Evolutionary conservation across 2,113 vertebrate genomes (phyloP), one percentile per base, ranked within the genome.

Genomic region (Chaenocephalus aceratus): DNA sequence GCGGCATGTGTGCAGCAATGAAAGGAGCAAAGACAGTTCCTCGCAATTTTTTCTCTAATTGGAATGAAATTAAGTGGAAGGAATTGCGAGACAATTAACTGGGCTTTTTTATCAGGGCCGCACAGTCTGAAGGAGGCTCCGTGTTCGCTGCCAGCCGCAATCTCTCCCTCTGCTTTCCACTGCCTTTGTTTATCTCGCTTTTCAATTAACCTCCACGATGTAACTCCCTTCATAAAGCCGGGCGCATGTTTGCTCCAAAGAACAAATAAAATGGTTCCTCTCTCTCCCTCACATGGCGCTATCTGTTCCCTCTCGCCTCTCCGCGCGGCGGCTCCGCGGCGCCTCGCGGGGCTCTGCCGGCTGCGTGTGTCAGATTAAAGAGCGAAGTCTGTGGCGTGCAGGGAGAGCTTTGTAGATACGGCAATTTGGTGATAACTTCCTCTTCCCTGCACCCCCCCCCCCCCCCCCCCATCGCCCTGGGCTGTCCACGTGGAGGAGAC

Each of bases 131-230:
- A 95, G 93, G 90, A 91, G 91, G 88, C 95, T 95, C 94, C 91
- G 86, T 90, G 87, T 89, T 71, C 82, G 88, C 93, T 96, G 95
- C 93, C 91, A 95, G 93, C 93, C 83, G 84, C 95, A 97, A 96
- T 96, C 92, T 96, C 93, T 96, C 94, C 93, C 80, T 92, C 94
- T 84, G 93, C 93, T 92, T 93, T 86, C 78, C 86, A 79, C 88
- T 79, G 83, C 84, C 84, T 89, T 96, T 97, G 95, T 98, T 98
- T 97, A 97, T 97, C 96, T 91, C 91, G 94, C 96, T 97, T 99
- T 98, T 97, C 96, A 97, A 97, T 98, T 98, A 99, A 98, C 96
- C 96, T 97, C 95, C 90, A 79, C 71, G 67, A 96, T 97, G 97
- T 96, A 96, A 96, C 95, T 96, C 95, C 94, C 94, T 91, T 96